These are phyloP conservation scores for Canis aureus DNA, from an alignment of 2,113 vertebrate species.

Conservation along the genomic window DNA sequence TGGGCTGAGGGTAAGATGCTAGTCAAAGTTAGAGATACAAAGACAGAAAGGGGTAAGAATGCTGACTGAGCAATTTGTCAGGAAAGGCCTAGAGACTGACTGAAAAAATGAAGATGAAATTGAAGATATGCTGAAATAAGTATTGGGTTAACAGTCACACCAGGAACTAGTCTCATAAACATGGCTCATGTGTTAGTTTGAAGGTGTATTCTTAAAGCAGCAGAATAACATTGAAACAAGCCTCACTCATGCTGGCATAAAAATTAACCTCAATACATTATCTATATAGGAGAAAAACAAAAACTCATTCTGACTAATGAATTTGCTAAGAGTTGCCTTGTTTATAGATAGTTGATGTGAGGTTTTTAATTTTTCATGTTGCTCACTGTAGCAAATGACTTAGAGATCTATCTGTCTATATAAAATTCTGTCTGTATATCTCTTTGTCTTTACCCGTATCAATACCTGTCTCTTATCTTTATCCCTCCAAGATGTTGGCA, in stretches of 20 bases:
- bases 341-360: background rate
- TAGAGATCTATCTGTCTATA: background rate
- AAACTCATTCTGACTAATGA: background rate
- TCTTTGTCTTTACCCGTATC: background rate
- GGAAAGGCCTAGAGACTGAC: background rate
- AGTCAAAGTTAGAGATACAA: background rate
- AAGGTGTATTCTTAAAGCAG: background rate
- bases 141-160: background rate
- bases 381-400: background rate
- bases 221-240: background rate
- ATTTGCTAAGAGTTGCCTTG: background rate
- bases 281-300: background rate
- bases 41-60: background rate
- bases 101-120: background rate
- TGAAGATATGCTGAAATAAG: background rate
- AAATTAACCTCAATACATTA: background rate
- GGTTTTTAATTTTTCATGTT: background rate
- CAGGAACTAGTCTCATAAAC: background rate
- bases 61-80: background rate
- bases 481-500: background rate
- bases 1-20: background rate
- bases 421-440: background rate
- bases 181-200: background rate
- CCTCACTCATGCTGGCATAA: background rate
- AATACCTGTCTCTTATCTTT: background rate